Base-by-base conservation (phyloP, 2,113 vertebrate species). In the Oreochromis spilurus region DNA sequence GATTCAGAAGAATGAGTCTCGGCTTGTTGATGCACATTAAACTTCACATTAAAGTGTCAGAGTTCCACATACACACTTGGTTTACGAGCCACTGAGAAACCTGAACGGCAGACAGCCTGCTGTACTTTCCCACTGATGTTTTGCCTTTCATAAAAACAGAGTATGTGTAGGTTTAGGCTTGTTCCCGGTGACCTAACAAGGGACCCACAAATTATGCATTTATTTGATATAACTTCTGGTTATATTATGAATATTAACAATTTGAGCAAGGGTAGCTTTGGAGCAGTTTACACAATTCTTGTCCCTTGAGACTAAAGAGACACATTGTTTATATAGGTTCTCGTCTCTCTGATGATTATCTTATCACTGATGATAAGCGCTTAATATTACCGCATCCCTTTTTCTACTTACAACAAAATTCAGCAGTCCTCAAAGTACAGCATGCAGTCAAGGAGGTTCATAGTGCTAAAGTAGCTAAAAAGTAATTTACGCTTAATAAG, bases 1-100 rank as follows among this genome's bases (percentile, higher is more conserved):
- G 75, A 58, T 83, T 89, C 79, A 90, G 78, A 16, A 48, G 87
- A 89, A 94, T 95, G 79, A 89, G 92, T 93, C 92, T 85, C n/a
- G 58, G 89, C 95, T 91, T 95, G 94, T 94, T 92, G 84, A 85
- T 70, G 86, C 90, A 86, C 58, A 92, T 91, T 91, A 72, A 90
- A 92, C 83, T 89, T 89, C 62, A 79, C 57, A 45, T 79, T 62
- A 45, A 91, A 87, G 82, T 81, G 80, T 79, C 83, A 79, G 14
- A 72, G 55, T 26, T 57, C 50, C 84, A 85, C 83, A 60, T 38
- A 40, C 70, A 84, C 65, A 86, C 48, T 9, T 21, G 19, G 12
- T 80, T 72, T 62, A 81, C 14, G 12, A 24, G 29, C 79, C 40
- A 65, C 24, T 29, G 36, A 40, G 26, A 84, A 72, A 57, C n/a